phyloP scores from a whole-genome alignment of 2,113 vertebrate genomes.

The Rallus limicola region DNA sequence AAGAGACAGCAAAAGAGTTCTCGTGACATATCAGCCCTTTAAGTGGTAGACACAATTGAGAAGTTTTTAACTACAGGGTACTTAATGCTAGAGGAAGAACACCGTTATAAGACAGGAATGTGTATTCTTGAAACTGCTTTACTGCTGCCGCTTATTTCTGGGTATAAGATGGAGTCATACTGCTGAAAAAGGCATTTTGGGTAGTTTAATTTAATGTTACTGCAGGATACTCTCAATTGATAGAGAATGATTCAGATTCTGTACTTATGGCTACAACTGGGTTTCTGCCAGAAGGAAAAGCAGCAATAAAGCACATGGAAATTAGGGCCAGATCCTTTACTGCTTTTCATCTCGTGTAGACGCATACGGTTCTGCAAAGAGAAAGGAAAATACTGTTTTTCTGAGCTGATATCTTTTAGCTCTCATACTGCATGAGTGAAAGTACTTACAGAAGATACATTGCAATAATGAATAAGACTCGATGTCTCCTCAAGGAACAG shows the following conservation, averaged over 20 bases:
- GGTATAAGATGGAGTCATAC: neutral
- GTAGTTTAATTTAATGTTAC: neutral
- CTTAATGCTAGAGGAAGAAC: neutral
- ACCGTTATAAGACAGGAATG: neutral
- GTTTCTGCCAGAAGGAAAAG: constrained; percentile 27
- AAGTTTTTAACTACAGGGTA: neutral
- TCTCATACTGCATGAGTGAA: neutral
- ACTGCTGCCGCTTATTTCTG: neutral
- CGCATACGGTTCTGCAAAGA: neutral
- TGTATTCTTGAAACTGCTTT: neutral
- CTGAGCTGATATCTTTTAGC: neutral
- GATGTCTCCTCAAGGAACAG: neutral
- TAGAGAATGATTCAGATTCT: neutral
- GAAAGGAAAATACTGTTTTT: neutral
- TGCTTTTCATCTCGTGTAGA: neutral
- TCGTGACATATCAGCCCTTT: neutral
- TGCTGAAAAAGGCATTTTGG: neutral
- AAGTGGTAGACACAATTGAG: neutral
- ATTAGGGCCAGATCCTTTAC: neutral
- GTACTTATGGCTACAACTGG: neutral
- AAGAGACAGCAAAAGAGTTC: neutral
- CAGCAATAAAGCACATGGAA: constrained; percentile 17
- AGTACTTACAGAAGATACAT: neutral
- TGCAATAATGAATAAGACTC: neutral
- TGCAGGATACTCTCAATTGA: neutral